Evolutionary conservation across 2,113 vertebrate species (phyloP).

Genomic region (Etia nguti): DNA sequence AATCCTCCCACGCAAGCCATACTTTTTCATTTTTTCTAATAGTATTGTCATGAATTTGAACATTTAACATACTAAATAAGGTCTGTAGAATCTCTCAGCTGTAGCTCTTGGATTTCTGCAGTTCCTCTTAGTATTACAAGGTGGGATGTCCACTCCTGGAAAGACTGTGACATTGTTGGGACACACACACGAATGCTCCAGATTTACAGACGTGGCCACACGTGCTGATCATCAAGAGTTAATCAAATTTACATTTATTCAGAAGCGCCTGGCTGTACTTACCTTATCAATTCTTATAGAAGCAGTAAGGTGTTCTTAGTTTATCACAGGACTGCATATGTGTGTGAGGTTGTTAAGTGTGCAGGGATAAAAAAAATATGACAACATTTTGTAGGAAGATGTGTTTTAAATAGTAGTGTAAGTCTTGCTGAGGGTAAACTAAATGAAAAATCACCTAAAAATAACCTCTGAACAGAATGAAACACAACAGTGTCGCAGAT

Average conservation of each 20-base stretch:
- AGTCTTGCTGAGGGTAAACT: not conserved
- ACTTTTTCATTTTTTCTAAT: not conserved
- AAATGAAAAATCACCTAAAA: not conserved
- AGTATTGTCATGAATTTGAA: not conserved
- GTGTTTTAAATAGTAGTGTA: not conserved
- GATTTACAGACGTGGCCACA: not conserved
- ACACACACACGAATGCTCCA: not conserved
- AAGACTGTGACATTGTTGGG: not conserved
- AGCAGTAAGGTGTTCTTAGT: not conserved
- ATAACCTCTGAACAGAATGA: not conserved
- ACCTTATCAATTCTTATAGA: not conserved
- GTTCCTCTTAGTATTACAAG: too few relatives aligned
- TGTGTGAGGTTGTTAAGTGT: not conserved
- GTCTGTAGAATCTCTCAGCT: not conserved
- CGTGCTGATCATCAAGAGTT: not conserved
- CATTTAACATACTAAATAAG: not conserved
- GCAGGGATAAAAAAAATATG: not conserved
- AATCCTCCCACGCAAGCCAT: not conserved
- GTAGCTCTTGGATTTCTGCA: not conserved
- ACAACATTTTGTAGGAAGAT: not conserved
- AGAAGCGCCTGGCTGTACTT: not conserved
- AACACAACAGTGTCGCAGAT: not conserved
- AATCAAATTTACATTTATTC: not conserved
- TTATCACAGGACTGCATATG: not conserved
- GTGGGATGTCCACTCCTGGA: not conserved